phyloP scores from a whole-genome alignment of 2,113 vertebrate species.

The Pholis gunnellus region DNA sequence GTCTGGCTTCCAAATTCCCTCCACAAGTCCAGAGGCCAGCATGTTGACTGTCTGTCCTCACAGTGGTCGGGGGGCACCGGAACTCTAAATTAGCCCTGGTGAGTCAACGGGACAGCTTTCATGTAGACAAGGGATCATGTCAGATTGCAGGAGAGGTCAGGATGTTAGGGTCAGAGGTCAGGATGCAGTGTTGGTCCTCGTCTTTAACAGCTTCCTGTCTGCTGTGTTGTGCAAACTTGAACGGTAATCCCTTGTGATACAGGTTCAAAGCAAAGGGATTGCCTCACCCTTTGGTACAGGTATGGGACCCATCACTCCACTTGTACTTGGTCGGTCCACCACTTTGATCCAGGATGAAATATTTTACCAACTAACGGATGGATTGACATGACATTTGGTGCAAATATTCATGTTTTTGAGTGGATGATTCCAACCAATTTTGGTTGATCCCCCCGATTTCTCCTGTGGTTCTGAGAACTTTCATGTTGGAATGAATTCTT shows the following conservation, averaged over 20 bases:
- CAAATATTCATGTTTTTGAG: neutral
- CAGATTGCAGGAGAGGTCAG: slow-evolving; percentile 75
- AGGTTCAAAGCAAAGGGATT: slow-evolving; percentile 65
- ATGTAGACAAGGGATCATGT: slow-evolving; percentile 74
- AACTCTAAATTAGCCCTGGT: slow-evolving; percentile 74
- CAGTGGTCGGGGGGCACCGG: slow-evolving; percentile 64
- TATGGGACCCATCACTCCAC: slow-evolving; percentile 32
- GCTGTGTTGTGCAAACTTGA: slow-evolving; percentile 67
- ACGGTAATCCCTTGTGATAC: slow-evolving; percentile 67
- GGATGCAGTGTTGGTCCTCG: slow-evolving; percentile 67
- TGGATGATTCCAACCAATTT: neutral
- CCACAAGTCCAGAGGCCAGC: slow-evolving; percentile 48
- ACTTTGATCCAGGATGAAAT: neutral
- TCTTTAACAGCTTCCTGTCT: slow-evolving; percentile 80
- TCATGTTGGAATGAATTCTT: neutral
- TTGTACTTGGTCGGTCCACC: slow-evolving; percentile 3
- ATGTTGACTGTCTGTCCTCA: slow-evolving; percentile 65
- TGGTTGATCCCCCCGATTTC: neutral
- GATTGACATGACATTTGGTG: neutral
- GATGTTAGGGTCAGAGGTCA: slow-evolving; percentile 73
- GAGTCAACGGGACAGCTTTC: slow-evolving; percentile 77
- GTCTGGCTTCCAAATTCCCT: slow-evolving; percentile 45
- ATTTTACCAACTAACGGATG: neutral
- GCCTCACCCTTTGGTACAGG: slow-evolving; percentile 33
- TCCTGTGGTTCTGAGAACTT: neutral